These are phyloP conservation scores for Tragulus kanchil DNA, from an alignment of 2,113 vertebrate genomes.

Conservation along the genomic window DNA sequence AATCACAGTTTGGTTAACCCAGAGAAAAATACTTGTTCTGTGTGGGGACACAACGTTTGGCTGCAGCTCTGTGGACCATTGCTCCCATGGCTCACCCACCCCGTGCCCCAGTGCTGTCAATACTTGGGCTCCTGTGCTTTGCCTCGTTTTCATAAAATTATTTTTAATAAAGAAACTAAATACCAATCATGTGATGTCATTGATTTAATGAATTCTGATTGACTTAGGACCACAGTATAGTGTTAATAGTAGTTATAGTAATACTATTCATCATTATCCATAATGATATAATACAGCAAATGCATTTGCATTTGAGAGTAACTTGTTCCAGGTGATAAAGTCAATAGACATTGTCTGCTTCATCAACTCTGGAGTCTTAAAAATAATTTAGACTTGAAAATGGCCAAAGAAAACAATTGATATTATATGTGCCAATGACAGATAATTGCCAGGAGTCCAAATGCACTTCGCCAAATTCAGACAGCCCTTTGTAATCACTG, in stretches of 20 bases:
- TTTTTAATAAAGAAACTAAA: not conserved
- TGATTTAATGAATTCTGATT: not conserved
- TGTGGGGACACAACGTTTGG: not conserved
- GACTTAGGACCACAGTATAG: not conserved
- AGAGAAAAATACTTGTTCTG: not conserved
- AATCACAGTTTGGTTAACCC: not conserved
- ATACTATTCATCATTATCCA: not conserved
- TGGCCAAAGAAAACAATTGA: not conserved
- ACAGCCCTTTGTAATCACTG: not conserved
- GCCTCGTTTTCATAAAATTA: conserved; percentile 35
- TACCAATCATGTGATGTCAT: not conserved
- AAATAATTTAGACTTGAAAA: conserved; percentile 12
- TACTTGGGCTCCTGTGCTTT: not conserved
- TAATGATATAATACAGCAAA: conserved; percentile 12
- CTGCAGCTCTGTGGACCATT: not conserved
- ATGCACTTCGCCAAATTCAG: not conserved
- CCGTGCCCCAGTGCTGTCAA: not conserved
- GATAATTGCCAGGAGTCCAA: not conserved
- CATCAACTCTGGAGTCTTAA: not conserved
- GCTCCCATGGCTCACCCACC: rapidly evolving
- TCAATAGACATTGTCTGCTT: not conserved
- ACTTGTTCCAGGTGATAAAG: not conserved
- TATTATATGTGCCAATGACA: not conserved
- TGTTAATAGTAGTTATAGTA: not conserved
- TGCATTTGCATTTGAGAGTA: conserved; percentile 7